Evolutionary conservation across 2,888 invertebrate species (phyloP), one percentile per base, ranked within the genome.

Genomic region (Diadegma fenestrale): DNA sequence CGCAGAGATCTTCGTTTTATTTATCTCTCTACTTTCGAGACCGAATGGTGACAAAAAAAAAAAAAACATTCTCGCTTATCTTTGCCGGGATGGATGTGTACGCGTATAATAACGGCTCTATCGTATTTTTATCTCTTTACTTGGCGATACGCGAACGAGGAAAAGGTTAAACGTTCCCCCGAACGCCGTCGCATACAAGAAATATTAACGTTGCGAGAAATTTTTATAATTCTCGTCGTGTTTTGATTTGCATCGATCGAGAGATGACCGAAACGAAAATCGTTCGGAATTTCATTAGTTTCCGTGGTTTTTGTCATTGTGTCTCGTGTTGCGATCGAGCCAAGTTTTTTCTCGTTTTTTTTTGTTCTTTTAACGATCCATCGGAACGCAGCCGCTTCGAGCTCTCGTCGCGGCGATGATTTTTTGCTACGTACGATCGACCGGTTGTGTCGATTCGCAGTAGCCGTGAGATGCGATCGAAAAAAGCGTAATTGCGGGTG

Each of bases 51-150:
- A 58, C 54, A 14, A 58, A 26, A 58, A 58, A 22, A 58, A 54
- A 26, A 63, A 64, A 63, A 45, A 51, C 7, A 10, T 10, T 37
- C 54, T 14, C 14, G n/a, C 33, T 63, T 58, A 37, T 69, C 66
- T 58, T 48, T 12, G 17, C n/a, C 12, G 54, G 14, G 48, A 22
- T 41, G 41, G 30, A 69, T 10, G 43, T 14, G 22, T 26, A 68
- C 26, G 41, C n/a, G 41, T 73, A 58, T 41, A 14, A 58, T 48
- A 73, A 26, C 51, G 22, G 14, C 45, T 66, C n/a, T 63, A 30
- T 64, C 71, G 71, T 63, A 63, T 75, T 63, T 75, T 80, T 63
- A 48, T 80, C 72, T 14, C 30, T n/a, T 69, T 17, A 33, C 64
- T 48, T 45, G 6, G 48, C 33, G 75, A 76, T 64, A 76, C 41